These are phyloP conservation scores for Gnathonemus longibarbis DNA, from an alignment of 2,113 vertebrate genomes.

Conservation along the genomic window DNA sequence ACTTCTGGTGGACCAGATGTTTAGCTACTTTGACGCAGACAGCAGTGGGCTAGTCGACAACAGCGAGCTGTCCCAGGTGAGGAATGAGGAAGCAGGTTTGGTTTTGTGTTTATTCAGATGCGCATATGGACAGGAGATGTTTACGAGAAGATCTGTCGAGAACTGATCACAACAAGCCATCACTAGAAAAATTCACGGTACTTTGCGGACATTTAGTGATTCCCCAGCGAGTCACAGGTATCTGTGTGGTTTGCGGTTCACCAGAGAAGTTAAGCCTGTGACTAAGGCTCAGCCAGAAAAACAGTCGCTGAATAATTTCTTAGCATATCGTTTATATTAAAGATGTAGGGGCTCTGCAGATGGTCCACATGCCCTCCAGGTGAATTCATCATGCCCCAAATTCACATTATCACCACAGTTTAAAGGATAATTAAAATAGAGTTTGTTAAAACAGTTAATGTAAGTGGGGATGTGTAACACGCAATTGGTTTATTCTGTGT, in stretches of 20 bases:
- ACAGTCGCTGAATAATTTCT: neutral
- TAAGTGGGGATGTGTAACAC: neutral
- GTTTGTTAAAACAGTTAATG: neutral
- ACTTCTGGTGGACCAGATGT: slow-evolving; percentile 80
- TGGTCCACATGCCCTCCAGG: neutral
- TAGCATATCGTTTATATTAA: neutral
- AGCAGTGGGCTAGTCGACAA: slow-evolving; percentile 71
- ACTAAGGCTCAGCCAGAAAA: neutral
- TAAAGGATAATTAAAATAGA: neutral
- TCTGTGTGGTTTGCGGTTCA: neutral
- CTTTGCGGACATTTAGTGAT: neutral
- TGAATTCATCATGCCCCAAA: neutral
- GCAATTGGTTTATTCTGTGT: neutral
- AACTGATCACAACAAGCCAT: neutral
- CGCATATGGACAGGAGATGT: neutral
- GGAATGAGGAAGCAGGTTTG: neutral
- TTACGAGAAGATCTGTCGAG: neutral
- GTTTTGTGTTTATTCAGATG: neutral
- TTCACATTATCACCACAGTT: neutral
- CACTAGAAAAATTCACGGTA: neutral
- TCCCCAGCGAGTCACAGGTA: neutral
- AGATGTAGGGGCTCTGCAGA: neutral
- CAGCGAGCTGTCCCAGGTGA: slow-evolving; percentile 87
- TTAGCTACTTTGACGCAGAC: slow-evolving; percentile 82
- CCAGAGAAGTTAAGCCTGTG: neutral